Evolutionary conservation across 2,797 vertebrate genomes (phyloP), one percentile per base, ranked within the genome.

Genomic region (Sebastes vulpes): DNA sequence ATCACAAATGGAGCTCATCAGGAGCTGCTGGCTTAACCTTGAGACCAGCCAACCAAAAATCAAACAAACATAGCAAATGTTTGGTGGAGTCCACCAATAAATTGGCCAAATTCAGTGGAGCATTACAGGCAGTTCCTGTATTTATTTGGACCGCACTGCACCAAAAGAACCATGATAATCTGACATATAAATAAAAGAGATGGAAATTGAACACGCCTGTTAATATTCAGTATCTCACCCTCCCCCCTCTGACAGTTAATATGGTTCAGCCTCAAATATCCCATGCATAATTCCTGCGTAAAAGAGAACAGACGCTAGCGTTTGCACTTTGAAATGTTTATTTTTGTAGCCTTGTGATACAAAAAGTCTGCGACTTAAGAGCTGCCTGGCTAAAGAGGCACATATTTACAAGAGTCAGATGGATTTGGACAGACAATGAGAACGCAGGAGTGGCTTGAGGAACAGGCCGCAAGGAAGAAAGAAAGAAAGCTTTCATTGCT

Each of bases 291-390:
- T 84, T 88, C 74, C 66, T 84, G 84, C 59, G 72, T 68, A 83
- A 91, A 74, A 60, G 84, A 77, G 72, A 90, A 88, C 84, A 86
- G 86, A 86, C 66, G 25, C 61, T 56, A 74, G 84, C 31, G 5
- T 89, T 91, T 76, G 65, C 61, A 82, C 85, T 91, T 90, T 78
- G 69, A 93, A 90, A 89, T 84, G 84, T 93, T 91, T 92, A 86
- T 91, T 93, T 90, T 89, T 89, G 75, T 83, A 79, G 82, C 76
- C 65, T 77, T 82, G 74, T 81, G 79, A 87, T 67, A 79, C 71
- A 87, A 84, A 75, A 85, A 79, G 74, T 35, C 71, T 80, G 46
- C 21, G 14, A 75, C 72, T 68, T 58, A 64, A 79, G 75, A 32
- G 29, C 64, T 65, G 73, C 58, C 28, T 31, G 72, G 28, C 32